Base-by-base conservation (phyloP, 2,797 vertebrate genomes). In the Ciconia nigra region DNA sequence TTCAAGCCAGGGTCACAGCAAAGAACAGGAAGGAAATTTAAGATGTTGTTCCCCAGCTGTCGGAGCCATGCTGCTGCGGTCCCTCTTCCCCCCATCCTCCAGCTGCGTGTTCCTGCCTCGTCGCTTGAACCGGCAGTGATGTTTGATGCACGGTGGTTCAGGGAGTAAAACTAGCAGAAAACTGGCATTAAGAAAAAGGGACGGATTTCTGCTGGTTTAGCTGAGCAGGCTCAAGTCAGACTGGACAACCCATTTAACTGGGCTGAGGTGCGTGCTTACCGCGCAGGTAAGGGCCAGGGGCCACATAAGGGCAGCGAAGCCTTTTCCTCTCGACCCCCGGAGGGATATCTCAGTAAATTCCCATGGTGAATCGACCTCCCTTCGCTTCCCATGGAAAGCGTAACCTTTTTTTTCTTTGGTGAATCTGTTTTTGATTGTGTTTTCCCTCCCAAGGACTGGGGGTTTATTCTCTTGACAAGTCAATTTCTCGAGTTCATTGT, bases 401-500 rank as follows among this genome's bases (percentile, higher is more conserved):
- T 12, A 46, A 33, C n/a, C 70, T 25, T 49, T 66, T 61, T 58
- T 49, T 18, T 6, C 62, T 73, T 42, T 4, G 18, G 74, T 65
- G 61, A 62, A 47, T 63, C 54, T 31, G 21, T 4, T 71, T 81
- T 71, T 83, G 85, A 62, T 66, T 70, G 59, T 57, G 44, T 85
- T 83, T 95, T 73, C 76, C 67, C 46, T 74, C 71, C 79, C 3
- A 3, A 72, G 55, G 67, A 51, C 39, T 10, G 52, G 78, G 61
- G 92, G 62, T 83, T 94, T 92, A 72, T 89, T 95, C 90, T 89
- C 94, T 47, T 72, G 90, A 82, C 87, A 86, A 72, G 70, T 6
- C 29, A 16, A 62, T 89, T 83, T 87, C 93, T 80, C 1, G 4
- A 93, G 85, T 92, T 95, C 94, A 59, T 79, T 89, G 70, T 65